Base-by-base conservation (phyloP, 2,113 vertebrate species). In the Piaya cayana region DNA sequence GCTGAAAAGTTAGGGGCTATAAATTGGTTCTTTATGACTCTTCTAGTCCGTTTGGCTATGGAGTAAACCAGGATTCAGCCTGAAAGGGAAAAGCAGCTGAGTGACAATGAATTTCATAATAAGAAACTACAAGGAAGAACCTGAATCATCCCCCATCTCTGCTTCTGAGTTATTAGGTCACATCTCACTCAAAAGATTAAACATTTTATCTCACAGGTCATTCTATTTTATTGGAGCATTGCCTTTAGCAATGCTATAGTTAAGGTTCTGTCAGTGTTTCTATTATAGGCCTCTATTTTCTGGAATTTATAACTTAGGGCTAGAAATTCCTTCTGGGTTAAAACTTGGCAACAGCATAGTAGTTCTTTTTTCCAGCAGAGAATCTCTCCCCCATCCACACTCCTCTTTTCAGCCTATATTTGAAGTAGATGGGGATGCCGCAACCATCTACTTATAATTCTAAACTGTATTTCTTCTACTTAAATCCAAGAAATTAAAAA, bases 101-200 rank as follows among this genome's bases (percentile, higher is more conserved):
- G 60, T 96, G 94, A 95, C 78, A 95, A 79, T 76, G 87, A 92
- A 89, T 87, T 96, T 96, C 88, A 90, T 91, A 90, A 92, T 88
- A 67, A 79, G 50, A 90, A 15, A 49, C 80, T 92, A 22, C 53
- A 75, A 89, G 80, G 80, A 93, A 96, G 82, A 72, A 39, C 56
- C 43, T 77, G 93, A 95, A 89, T 94, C 93, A 90, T 62, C 47
- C 25, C 52, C 43, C 36, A 47, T 52, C 62, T 92, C 85, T 89
- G 58, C 47, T 87, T 92, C 80, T 96, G 92, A 94, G 89, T 93
- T 93, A 96, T 93, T 96, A 93, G 93, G 91, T 92, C 88, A 96
- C 95, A 95, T 96, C 94, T 97, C 92, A 95, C 89, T 97, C 94
- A 97, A 94, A 97, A 96, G 93, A 97, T 94, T 92, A 96, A 97